Base-by-base conservation (phyloP, 2,888 invertebrate species). In the Hipparchia semele region DNA sequence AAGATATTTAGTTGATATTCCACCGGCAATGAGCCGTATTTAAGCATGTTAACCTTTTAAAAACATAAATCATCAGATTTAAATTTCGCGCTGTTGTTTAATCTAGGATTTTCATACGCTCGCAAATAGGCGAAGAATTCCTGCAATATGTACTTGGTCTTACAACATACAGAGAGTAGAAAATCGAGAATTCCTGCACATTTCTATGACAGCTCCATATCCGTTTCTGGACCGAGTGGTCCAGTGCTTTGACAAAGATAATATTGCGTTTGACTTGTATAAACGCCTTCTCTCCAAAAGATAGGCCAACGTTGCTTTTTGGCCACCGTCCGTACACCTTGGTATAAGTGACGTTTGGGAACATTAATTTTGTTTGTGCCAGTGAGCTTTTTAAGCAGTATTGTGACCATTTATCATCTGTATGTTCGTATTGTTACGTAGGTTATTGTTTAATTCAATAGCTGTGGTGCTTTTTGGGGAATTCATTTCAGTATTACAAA, bases 301-400 rank as follows among this genome's bases (percentile, higher is more conserved):
- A 23, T 12, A 12, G 53, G 12, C 12, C 6, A 2, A 8, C 23
- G 45, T 65, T 65, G 12, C 12, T 53, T 53, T 60, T 65, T 12
- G 23, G 51, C 51, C 7, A 33, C 53, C 33, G 49, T 13, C 6
- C 7, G 77, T 79, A 77, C 79, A 79, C 79, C 79, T 79, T 78
- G 72, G 78, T 78, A 77, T 77, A 77, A 78, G 76, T 79, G 76
- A 71, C 68, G 73, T 73, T 78, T 68, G 75, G 74, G 71, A 76
- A 77, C 76, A 75, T 78, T 77, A 77, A 77, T 78, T 73, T 77
- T 71, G 73, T 76, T 72, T 72, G 66, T 69, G 56, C 71, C 68
- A 71, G 46, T 60, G 49, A 54, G 56, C 64, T 56, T 73, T 70
- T 68, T 46, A 70, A 67, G 59, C 59, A 13, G 65, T 46, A 68